phyloP scores from a whole-genome alignment of 1,140 invertebrate genomes.

The Metopolophium dirhodum region DNA sequence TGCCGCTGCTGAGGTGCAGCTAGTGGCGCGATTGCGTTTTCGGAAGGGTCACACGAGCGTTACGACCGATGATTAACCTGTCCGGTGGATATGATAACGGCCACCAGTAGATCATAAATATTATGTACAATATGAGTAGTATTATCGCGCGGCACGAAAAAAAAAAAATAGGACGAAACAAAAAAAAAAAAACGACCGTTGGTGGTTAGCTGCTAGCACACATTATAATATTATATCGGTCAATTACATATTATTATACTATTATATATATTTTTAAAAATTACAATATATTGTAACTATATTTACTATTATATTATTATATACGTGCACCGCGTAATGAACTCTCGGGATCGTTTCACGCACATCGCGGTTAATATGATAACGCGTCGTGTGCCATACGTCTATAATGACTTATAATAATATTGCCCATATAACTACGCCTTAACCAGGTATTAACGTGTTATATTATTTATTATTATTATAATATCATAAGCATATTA shows the following conservation, averaged over 20 bases:
- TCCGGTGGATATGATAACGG: constrained; percentile 7
- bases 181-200: not conserved
- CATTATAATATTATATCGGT: too few species aligned
- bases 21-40: not conserved
- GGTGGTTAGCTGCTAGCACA: not conserved
- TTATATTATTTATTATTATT: not conserved
- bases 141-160: not conserved
- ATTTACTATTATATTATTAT: too few species aligned
- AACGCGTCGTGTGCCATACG: not conserved
- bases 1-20: too few species aligned
- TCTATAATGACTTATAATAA: not conserved
- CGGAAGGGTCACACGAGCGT: not conserved
- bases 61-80: constrained; percentile 24
- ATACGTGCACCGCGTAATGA: not conserved
- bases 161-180: not conserved
- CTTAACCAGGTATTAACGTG: not conserved
- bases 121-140: too few species aligned
- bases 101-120: not conserved
- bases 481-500: not conserved
- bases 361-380: not conserved
- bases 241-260: too few species aligned
- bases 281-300: too few species aligned
- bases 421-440: too few species aligned
- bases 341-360: not conserved
- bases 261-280: too few species aligned